Base-by-base conservation (phyloP, 2,888 invertebrate genomes). In the Dryocosmus kuriphilus region DNA sequence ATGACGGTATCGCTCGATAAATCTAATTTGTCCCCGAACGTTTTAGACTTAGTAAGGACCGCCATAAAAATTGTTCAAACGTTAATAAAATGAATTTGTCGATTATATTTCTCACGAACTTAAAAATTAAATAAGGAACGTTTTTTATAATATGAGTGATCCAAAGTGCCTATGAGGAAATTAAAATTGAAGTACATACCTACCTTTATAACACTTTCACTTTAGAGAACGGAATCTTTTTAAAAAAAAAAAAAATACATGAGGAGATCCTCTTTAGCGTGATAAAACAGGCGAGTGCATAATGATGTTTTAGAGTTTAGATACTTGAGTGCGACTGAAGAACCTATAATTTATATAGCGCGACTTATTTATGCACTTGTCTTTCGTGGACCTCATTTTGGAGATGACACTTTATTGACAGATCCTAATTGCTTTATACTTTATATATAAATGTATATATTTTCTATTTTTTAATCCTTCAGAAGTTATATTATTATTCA, bases 61-160 rank as follows among this genome's bases (percentile, higher is more conserved):
- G 24, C 9, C 57, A n/a, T 51, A 51, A 57, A 57, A 57, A 57
- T 57, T 57, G 24, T 57, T 57, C 57, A 24, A 24, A 57, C 57
- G 57, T 57, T 57, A 57, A 24, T 57, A 57, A 57, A 57, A 57
- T 57, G 24, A 16, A 24, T 14, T 57, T 5, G 24, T n/a, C n/a
- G n/a, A 51, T n/a, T n/a, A 2, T n/a, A 51, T n/a, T 51, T 51
- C 51, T 51, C 51, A 51, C 51, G n/a, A 51, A 22, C 41, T 41
- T 41, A 0, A 16, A 16, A 16, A 41, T 16, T 5, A 16, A 41
- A 16, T 41, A 1, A 3, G 38, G 2, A 51, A 51, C 2, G 8
- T 51, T n/a, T n/a, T 51, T n/a, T 51, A 46, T 38, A 14, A 0
- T 14, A 38, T 14, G 14, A 46, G n/a, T 6, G 7, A n/a, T 8